Conservation (phyloP, 2,113 vertebrate species). For the Cyprinodon brontotheroides region DNA sequence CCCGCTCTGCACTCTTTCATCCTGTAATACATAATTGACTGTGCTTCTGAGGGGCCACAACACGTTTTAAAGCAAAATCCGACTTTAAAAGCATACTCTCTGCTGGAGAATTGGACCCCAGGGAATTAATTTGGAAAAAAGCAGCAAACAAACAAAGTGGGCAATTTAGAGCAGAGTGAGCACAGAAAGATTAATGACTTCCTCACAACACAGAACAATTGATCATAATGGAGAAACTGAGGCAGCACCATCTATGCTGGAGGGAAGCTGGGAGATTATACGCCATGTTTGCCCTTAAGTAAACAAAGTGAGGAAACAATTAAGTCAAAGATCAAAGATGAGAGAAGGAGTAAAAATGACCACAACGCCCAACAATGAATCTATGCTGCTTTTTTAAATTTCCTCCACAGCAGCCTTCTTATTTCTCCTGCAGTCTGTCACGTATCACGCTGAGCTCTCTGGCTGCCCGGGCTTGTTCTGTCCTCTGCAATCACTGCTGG, state of each 20-base stretch:
- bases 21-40: conserved; percentile 60
- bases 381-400: conserved; percentile 18
- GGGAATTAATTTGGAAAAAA: conserved; percentile 59
- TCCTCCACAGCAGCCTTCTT: conserved; percentile 27
- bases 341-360: conserved; percentile 3
- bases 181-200: conserved; percentile 64
- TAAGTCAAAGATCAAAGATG: conserved; percentile 28
- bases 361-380: conserved; percentile 12
- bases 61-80: conserved; percentile 43
- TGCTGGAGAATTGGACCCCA: conserved; percentile 31
- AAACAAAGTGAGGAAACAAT: conserved; percentile 35
- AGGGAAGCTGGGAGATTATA: conserved; percentile 28
- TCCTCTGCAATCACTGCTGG: conserved; percentile 24
- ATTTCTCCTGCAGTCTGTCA: conserved; percentile 10
- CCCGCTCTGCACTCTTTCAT: conserved; percentile 38
- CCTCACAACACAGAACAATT: conserved; percentile 56
- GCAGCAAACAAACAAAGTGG: conserved; percentile 52
- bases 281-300: conserved; percentile 24
- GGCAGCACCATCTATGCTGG: conserved; percentile 27
- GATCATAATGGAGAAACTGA: conserved; percentile 55
- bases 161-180: conserved; percentile 58
- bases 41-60: conserved; percentile 44
- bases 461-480: conserved; percentile 26
- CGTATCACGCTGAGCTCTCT: conserved; percentile 5
- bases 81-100: conserved; percentile 45